Percentiles rank a stretch among this genome's conserved stretches.
Conservation (phyloP, 2,113 vertebrate species). For the Python bivittatus region DNA sequence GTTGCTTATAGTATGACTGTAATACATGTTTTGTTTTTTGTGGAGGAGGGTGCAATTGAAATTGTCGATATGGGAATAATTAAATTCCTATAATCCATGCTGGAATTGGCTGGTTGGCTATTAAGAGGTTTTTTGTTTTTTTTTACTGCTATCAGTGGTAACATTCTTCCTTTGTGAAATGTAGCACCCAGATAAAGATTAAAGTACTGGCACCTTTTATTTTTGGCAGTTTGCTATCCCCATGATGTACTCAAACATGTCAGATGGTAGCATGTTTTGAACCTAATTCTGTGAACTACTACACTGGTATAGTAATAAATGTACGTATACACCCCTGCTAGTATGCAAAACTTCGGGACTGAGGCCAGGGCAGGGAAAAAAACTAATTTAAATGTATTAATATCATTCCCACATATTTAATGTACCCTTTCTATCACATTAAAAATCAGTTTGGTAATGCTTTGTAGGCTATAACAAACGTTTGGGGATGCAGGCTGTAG, state of each 20-base stretch:
- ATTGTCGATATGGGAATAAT: background rate
- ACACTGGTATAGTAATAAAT: background rate
- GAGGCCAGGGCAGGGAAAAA: background rate
- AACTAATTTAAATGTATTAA: background rate
- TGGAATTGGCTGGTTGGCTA: background rate
- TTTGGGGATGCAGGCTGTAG: background rate
- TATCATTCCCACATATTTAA: background rate
- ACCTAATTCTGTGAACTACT: background rate
- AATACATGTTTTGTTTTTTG: background rate
- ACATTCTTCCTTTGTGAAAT: background rate
- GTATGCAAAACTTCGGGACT: background rate
- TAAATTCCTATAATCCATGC: background rate
- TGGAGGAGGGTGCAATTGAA: background rate
- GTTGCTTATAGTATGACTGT: background rate
- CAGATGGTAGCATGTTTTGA: background rate
- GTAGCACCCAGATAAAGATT: background rate
- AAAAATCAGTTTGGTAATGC: background rate
- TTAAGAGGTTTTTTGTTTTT: background rate
- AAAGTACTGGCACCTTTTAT: too few relatives aligned
- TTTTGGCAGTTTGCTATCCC: too few relatives aligned
- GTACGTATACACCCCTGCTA: background rate
- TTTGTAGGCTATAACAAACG: background rate
- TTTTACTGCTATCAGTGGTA: background rate
- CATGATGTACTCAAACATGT: background rate
- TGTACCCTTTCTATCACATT: background rate